phyloP scores from a whole-genome alignment of 2,113 vertebrate genomes.

The Connochaetes taurinus region DNA sequence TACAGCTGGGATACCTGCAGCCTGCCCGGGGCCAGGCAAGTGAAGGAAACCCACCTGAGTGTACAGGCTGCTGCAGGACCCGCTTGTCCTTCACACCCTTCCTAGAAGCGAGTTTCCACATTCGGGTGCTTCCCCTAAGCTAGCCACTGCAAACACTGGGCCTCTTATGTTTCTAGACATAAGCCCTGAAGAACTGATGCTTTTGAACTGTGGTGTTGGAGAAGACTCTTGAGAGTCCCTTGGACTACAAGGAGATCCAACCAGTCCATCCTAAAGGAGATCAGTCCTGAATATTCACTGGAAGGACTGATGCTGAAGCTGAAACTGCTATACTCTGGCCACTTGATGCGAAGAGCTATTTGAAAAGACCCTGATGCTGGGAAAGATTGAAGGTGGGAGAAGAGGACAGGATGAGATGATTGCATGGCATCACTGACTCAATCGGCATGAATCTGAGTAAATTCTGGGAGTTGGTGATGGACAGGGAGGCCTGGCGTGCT shows the following conservation, averaged over 20 bases:
- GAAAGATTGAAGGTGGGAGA: background rate
- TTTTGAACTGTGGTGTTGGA: background rate
- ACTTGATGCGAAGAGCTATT: background rate
- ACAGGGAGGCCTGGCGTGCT: background rate
- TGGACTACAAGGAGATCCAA: background rate
- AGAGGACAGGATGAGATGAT: background rate
- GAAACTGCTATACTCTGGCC: background rate
- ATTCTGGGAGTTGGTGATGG: background rate
- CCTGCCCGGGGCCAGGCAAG: background rate
- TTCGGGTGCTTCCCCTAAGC: background rate
- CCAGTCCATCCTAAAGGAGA: background rate
- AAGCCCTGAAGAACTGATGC: background rate
- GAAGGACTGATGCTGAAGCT: background rate
- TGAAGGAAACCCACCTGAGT: background rate
- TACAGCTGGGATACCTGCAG: background rate
- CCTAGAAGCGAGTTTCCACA: background rate
- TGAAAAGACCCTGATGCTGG: background rate
- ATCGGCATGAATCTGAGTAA: background rate
- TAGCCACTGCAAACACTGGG: background rate
- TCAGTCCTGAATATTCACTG: background rate
- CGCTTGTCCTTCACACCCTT: too few relatives aligned
- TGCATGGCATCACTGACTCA: background rate
- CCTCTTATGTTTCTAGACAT: background rate
- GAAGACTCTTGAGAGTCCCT: background rate
- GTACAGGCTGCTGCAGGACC: background rate